Conservation (phyloP, 1,140 invertebrate species). For the Yoshiicerus persimilis region DNA sequence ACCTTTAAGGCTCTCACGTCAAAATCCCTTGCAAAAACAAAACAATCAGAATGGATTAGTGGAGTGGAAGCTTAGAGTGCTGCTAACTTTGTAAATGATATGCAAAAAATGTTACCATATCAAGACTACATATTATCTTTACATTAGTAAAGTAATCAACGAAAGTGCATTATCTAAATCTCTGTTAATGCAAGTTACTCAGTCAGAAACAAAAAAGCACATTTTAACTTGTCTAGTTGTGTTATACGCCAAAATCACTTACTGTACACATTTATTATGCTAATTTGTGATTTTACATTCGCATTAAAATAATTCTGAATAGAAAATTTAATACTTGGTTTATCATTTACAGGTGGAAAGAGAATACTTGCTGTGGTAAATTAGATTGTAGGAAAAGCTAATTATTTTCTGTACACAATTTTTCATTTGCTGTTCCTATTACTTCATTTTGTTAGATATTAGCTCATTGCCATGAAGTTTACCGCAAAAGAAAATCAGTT, state of each 20-base stretch:
- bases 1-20: not conserved
- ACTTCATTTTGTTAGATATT: not conserved
- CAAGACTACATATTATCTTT: not conserved
- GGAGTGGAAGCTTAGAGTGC: not conserved
- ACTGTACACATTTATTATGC: not conserved
- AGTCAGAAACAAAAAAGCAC: not conserved
- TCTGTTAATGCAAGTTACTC: not conserved
- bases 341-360: not conserved
- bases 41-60: not conserved
- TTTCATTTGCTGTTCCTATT: not conserved
- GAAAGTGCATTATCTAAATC: not conserved
- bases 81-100: not conserved
- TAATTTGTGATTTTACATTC: not conserved
- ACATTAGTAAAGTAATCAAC: not conserved
- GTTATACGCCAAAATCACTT: not conserved
- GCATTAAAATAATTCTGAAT: no score
- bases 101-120: not conserved
- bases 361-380: no score
- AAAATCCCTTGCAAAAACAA: not conserved
- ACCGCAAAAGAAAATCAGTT: not conserved
- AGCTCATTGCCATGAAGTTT: conserved; percentile 2
- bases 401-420: no score
- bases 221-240: not conserved
- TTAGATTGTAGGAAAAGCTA: not conserved
- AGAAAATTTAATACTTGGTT: no score